Evolutionary conservation across 1,140 invertebrate species (phyloP), one percentile per base, ranked within the genome.

Genomic region (Rhizoglyphus robini): DNA sequence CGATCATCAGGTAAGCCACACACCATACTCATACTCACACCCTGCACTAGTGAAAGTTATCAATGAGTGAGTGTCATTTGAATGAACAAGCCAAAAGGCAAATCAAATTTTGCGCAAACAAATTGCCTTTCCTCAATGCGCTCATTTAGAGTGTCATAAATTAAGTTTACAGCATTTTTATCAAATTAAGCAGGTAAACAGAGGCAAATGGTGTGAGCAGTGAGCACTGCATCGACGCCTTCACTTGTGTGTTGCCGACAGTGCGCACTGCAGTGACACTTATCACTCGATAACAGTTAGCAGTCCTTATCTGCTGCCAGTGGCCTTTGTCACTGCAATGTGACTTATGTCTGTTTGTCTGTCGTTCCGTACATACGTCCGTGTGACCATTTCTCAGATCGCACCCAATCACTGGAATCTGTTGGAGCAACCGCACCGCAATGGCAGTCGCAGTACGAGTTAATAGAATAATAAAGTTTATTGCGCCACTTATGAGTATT

Each of bases 1-100:
- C 31, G 72, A 72, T 64, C 71, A 72, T 67, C 68, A 69, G 41
- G 68, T 68, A n/a, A 30, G 51, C 36, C 27, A 46, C 27, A 8
- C 8, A 32, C 8, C 51, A 32, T 23, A 54, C 20, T 46, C 41
- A 46, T 23, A 15, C 41, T 15, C 41, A 15, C 41, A 46, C 23
- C 23, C 41, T 15, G 23, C 15, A 23, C 23, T 46, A 23, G 23
- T 46, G 41, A 46, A 46, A 46, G 41, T 54, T 54, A 11, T 20
- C 51, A 54, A 54, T 54, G 51, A 8, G 36, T 41, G 36, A 41
- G n/a, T n/a, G n/a, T n/a, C n/a, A n/a, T n/a, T n/a, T n/a, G n/a
- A n/a, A n/a, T n/a, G n/a, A n/a, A n/a, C n/a, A n/a, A n/a, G n/a
- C n/a, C n/a, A n/a, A n/a, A 20, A 54, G 23, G 51, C 51, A 54